Conservation (phyloP, 2,888 invertebrate genomes). For the Machimus atricapillus region DNA sequence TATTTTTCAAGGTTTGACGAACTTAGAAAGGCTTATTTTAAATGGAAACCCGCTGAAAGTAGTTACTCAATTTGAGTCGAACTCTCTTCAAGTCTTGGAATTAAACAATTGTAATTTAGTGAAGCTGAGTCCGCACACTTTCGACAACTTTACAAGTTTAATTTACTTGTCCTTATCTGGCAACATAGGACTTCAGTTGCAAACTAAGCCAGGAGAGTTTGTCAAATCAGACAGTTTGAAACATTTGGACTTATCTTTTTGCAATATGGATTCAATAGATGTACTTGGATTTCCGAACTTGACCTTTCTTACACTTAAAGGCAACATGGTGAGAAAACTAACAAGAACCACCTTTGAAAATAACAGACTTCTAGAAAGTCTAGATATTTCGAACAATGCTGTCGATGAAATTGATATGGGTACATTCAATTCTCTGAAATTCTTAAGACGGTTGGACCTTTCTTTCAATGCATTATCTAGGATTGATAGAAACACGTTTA, state of each 20-base stretch:
- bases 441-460: slow-evolving; percentile 70
- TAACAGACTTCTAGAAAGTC: slow-evolving; percentile 67
- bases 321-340: slow-evolving; percentile 70
- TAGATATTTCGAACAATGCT: slow-evolving; percentile 74
- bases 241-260: slow-evolving; percentile 69
- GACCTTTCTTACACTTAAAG: slow-evolving; percentile 67
- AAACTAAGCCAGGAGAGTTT: slow-evolving; percentile 54
- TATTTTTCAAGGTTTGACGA: slow-evolving; percentile 62
- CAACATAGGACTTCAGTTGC: slow-evolving; percentile 67
- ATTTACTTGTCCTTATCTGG: slow-evolving; percentile 69
- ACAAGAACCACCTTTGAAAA: slow-evolving; percentile 68
- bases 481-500: slow-evolving; percentile 68
- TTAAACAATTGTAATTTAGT: slow-evolving; percentile 68
- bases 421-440: slow-evolving; percentile 68
- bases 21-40: slow-evolving; percentile 66
- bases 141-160: slow-evolving; percentile 68
- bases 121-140: slow-evolving; percentile 64
- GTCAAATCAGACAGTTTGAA: slow-evolving; percentile 66
- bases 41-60: slow-evolving; percentile 65
- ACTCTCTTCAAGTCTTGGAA: slow-evolving; percentile 66
- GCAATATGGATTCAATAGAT: slow-evolving; percentile 69
- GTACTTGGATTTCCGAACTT: slow-evolving; percentile 68
- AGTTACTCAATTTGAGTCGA: slow-evolving; percentile 64
- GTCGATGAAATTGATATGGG: slow-evolving; percentile 68
- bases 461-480: slow-evolving; percentile 73